Conservation (phyloP, 64 coral and sea anemone genomes). For the Actinia equina region DNA sequence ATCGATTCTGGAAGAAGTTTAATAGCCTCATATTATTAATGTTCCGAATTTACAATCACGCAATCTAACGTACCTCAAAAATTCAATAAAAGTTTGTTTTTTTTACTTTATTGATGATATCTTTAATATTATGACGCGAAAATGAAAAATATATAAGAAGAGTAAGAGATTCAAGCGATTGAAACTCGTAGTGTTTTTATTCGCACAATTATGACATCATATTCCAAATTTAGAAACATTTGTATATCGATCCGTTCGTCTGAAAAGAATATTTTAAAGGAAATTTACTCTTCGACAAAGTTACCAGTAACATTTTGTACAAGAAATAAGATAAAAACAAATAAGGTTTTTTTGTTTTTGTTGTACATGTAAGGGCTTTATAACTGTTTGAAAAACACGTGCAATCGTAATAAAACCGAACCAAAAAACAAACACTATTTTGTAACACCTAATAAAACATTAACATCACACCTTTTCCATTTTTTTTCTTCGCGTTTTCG, state of each 20-base stretch:
- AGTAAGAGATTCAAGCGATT: not conserved
- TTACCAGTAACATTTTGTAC: too few species aligned
- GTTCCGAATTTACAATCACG: too few species aligned
- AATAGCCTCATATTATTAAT: too few species aligned
- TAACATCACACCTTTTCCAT: not conserved
- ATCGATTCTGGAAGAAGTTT: too few species aligned
- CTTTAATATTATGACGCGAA: not conserved
- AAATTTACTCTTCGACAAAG: too few species aligned
- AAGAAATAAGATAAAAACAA: not conserved
- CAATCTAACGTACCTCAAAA: too few species aligned
- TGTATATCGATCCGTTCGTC: too few species aligned
- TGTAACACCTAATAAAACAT: not conserved
- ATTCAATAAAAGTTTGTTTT: too few species aligned
- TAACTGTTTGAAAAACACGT: not conserved
- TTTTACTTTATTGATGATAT: too few species aligned
- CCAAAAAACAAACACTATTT: not conserved
- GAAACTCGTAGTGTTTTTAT: not conserved
- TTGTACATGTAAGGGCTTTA: not conserved
- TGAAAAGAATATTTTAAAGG: too few species aligned
- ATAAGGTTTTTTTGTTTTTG: not conserved
- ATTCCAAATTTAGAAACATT: not conserved
- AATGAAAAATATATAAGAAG: not conserved
- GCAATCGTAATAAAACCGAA: not conserved
- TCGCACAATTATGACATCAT: not conserved
- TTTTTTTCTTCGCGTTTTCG: not conserved